Base-by-base conservation (phyloP, 1,140 invertebrate genomes). In the Lordiphosa stackelbergi region DNA sequence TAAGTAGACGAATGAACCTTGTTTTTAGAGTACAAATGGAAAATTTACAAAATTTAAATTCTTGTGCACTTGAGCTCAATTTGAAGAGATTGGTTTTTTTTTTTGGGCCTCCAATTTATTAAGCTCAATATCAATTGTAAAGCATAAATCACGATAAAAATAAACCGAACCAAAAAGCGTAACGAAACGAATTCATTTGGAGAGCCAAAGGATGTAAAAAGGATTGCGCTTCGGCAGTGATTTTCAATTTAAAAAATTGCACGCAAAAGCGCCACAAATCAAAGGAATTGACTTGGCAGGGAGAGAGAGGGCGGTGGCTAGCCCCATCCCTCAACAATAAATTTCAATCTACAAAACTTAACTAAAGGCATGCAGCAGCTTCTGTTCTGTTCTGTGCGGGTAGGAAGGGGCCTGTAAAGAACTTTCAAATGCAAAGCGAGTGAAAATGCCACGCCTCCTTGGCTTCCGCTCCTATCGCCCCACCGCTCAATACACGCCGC, bases 201-300 rank as follows among this genome's bases (percentile, higher is more conserved):
- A 59, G 61, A 49, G 47, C 45, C 57, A 40, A 66, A 83, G 77
- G 77, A 83, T 77, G 69, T 81, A 73, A 83, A 79, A 81, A 81
- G 77, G 77, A 81, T 81, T 81, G 71, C 62, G 72, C 68, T 59
- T 55, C 54, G 69, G 77, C 77, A 83, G 77, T 81, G 77, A 81
- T 83, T 81, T 81, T 81, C 77, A 83, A 81, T 83, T 81, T 81
- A 69, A 83, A 81, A 81, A 81, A 81, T 83, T 83, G 77, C 77
- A 81, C 77, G 77, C 77, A 81, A 81, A 77, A 81, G 77, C 77
- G 77, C 77, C 77, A 81, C 77, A 81, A 81, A 81, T 81, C 77
- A 81, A 81, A 81, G 77, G 77, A 81, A 81, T 81, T 81, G 77
- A 81, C 77, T 81, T 75, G 69, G 74, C 62, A 62, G 34, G 2